phyloP scores from a whole-genome alignment of 2,888 invertebrate species.

The Brenthis ino region DNA sequence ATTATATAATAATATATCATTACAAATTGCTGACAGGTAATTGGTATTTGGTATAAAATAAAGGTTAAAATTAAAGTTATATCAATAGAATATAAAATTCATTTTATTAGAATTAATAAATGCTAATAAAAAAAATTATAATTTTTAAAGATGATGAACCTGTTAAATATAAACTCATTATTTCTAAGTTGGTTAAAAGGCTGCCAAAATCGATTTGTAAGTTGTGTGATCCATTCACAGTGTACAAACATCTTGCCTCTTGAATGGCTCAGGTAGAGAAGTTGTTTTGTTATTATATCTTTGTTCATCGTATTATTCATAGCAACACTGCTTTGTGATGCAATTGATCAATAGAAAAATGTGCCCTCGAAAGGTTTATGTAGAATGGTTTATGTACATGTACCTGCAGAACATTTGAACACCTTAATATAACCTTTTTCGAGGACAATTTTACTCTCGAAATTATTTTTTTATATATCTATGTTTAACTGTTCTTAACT shows the following conservation, averaged over 20 bases:
- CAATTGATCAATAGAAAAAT: slow-evolving; percentile 14
- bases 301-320: slow-evolving; percentile 9
- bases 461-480: no score
- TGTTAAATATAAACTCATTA: not conserved
- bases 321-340: slow-evolving; percentile 10
- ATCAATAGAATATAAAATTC: not conserved
- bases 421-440: not conserved
- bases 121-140: no score
- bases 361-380: not conserved
- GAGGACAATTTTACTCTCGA: not conserved
- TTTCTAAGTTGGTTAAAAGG: not conserved
- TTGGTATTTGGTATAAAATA: not conserved
- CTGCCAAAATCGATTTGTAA: slow-evolving; percentile 8
- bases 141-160: no score
- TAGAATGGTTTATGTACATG: not conserved
- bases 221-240: not conserved
- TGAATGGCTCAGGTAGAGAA: slow-evolving; percentile 14
- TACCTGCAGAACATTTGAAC: not conserved
- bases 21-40: no score
- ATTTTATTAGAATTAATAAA: not conserved
- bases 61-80: not conserved
- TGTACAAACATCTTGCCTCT: slow-evolving; percentile 6
- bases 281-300: slow-evolving; percentile 15
- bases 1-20: not conserved
- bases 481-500: no score